Percentiles rank a stretch among this genome's conserved stretches.
Evolutionary conservation across 2,113 vertebrate species (phyloP).

Genomic region (Alligator sinensis): DNA sequence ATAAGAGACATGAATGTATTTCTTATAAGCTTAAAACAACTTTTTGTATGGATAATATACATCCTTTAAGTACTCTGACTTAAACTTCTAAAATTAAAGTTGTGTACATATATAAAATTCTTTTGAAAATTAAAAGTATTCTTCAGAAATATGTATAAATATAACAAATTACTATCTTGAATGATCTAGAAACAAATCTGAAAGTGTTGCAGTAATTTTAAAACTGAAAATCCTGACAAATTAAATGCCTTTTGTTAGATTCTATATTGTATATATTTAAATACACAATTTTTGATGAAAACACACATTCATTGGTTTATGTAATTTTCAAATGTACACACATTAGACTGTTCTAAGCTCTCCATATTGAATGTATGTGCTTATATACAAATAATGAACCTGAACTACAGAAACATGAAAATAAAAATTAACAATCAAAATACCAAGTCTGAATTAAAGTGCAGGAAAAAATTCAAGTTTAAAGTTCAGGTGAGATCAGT

Average conservation of each 20-base stretch:
- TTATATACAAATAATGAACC: constrained; percentile 74
- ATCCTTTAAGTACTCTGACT: constrained; percentile 85
- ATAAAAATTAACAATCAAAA: constrained; percentile 72
- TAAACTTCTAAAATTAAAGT: constrained; percentile 86
- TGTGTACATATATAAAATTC: constrained; percentile 85
- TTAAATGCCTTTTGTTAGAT: constrained; percentile 56
- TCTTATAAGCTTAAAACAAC: constrained; percentile 81
- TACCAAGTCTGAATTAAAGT: constrained; percentile 76
- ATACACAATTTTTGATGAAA: constrained; percentile 72
- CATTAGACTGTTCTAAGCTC: constrained; percentile 64
- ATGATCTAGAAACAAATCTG: constrained; percentile 88
- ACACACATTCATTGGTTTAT: constrained; percentile 72
- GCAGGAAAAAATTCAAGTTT: constrained; percentile 85
- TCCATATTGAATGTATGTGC: constrained; percentile 62
- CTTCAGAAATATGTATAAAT: constrained; percentile 90
- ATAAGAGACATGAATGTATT: constrained; percentile 81
- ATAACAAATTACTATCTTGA: constrained; percentile 81
- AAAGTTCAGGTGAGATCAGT: constrained; percentile 78
- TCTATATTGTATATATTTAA: constrained; percentile 57
- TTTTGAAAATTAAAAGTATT: constrained; percentile 88
- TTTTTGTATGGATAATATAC: constrained; percentile 86
- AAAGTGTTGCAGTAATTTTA: constrained; percentile 84
- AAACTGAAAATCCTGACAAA: constrained; percentile 69
- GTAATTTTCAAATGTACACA: constrained; percentile 60
- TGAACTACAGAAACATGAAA: constrained; percentile 68